Evolutionary conservation across 2,888 invertebrate species (phyloP), one percentile per base, ranked within the genome.

Genomic region (Dryadula phaetusa): DNA sequence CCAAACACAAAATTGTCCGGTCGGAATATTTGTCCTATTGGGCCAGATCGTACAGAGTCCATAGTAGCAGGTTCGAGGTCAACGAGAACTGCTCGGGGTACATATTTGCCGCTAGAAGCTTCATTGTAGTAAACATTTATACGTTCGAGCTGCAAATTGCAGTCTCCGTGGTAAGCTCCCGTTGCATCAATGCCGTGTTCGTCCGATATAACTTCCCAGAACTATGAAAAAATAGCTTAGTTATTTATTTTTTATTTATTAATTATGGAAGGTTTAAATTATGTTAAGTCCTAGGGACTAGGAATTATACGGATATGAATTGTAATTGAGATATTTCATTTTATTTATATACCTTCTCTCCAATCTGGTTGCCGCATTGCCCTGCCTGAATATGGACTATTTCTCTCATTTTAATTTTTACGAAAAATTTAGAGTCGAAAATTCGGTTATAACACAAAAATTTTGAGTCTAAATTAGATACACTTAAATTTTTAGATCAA

Each of bases 341-440:
- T n/a, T n/a, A n/a, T n/a, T n/a, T 6, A 2, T 10, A 32, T 85
- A 96, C 96, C 94, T 96, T 96, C 62, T 95, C 95, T 77, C 96
- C 96, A 79, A 96, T 96, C 89, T 96, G 96, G 94, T 87, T 87
- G n/a, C 87, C 87, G 75, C 87, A 87, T 79, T 85, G 85, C 67
- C 87, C 87, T 69, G 83, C 95, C 86, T 96, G 96, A 77, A 96
- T 93, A 87, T 96, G 96, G 76, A 96, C 95, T 84, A 96, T 96
- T 94, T 96, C 96, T 92, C 96, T 94, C 96, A 96, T 96, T 74
- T 74, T 83, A 66, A 16, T 53, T 90, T 28, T 47, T 76, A 85
- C 84, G 70, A 76, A 72, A 6, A 85, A 87, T 87, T 88, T 88
- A 34, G 82, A 66, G 70, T 69, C 82, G 73, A 79, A 82, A 79